phyloP scores from a whole-genome alignment of 1,140 invertebrate species.

The Lamellibrachia luymesi region DNA sequence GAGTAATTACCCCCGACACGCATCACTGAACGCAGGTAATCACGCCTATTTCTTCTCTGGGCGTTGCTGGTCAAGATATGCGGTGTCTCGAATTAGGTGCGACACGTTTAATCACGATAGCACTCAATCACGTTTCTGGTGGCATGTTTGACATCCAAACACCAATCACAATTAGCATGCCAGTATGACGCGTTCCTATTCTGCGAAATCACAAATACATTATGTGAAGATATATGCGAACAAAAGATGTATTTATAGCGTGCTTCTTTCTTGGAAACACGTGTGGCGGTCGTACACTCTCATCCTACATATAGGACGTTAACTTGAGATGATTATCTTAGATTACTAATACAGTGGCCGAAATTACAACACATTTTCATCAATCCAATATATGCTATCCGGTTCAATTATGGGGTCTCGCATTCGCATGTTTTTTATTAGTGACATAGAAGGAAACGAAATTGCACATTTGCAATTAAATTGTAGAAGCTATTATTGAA shows the following conservation, averaged over 20 bases:
- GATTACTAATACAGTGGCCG: neutral
- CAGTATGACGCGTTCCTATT: neutral
- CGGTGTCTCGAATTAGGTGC: neutral
- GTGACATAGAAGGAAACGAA: neutral
- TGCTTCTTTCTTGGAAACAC: neutral
- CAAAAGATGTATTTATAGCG: neutral
- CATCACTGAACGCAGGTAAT: neutral
- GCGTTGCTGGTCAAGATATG: neutral
- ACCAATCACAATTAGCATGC: neutral
- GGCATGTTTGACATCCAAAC: neutral
- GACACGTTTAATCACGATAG: neutral
- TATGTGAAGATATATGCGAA: neutral
- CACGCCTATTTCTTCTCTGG: neutral
- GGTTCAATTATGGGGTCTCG: neutral
- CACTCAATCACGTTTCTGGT: neutral
- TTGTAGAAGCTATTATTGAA: neutral
- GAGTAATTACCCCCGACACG: neutral
- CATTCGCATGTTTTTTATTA: no score
- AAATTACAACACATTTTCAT: neutral
- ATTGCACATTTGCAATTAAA: neutral
- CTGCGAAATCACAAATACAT: neutral
- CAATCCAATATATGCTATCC: neutral
- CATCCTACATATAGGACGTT: neutral
- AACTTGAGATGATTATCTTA: neutral
- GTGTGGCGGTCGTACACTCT: neutral